These are phyloP conservation scores for Pelodytes ibericus DNA, from an alignment of 2,797 vertebrate species.

Conservation along the genomic window DNA sequence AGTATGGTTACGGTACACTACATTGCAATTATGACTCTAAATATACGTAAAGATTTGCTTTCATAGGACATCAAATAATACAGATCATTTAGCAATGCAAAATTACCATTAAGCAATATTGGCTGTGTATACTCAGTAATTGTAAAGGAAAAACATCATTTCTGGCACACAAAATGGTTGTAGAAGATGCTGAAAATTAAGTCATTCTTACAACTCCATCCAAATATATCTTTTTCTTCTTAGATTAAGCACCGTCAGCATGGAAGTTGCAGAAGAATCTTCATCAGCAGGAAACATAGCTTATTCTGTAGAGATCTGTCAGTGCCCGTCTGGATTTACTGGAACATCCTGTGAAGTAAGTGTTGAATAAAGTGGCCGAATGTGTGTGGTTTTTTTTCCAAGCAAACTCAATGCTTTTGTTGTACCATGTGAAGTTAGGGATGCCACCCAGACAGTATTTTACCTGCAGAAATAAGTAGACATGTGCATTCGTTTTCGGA, in stretches of 20 bases:
- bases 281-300: conserved; percentile 68
- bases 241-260: conserved; percentile 72
- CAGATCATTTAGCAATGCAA: neutral
- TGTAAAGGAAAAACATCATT: neutral
- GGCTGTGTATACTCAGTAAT: neutral
- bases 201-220: neutral
- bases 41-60: neutral
- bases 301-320: conserved; percentile 84
- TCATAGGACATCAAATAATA: conserved; percentile 3
- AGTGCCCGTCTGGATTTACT: conserved; percentile 84
- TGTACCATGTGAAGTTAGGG: too few relatives aligned
- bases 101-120: neutral
- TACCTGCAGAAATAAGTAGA: too few relatives aligned
- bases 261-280: conserved; percentile 74
- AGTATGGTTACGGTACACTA: neutral
- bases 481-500: too few relatives aligned
- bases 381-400: too few relatives aligned
- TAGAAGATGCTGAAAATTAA: too few relatives aligned
- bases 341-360: conserved; percentile 95
- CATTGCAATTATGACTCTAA: neutral
- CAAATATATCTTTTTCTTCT: neutral
- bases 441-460: too few relatives aligned
- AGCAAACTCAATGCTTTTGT: too few relatives aligned
- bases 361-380: conserved; percentile 42
- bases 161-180: too few relatives aligned